Conservation (phyloP, 2,113 vertebrate species). For the Callipepla californica region DNA sequence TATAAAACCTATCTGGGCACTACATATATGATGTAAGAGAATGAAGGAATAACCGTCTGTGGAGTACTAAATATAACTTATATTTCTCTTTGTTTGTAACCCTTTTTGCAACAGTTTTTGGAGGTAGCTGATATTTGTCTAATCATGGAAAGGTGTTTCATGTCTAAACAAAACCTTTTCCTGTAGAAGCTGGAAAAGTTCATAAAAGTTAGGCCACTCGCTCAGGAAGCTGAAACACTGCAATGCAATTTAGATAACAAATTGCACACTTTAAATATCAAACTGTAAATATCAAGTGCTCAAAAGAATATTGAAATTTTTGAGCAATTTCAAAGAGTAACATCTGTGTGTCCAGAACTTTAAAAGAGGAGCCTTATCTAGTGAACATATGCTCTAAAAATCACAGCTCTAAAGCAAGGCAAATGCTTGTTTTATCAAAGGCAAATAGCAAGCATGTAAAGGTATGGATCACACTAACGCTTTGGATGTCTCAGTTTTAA, state of each 20-base stretch:
- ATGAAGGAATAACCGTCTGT: constrained; percentile 25
- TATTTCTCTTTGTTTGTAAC: constrained; percentile 61
- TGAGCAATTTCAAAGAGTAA: constrained; percentile 50
- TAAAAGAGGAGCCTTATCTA: background rate
- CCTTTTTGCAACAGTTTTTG: constrained; percentile 13
- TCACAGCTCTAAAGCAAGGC: constrained; percentile 14
- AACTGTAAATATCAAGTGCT: constrained; percentile 73
- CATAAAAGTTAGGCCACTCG: constrained; percentile 55
- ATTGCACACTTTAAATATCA: constrained; percentile 70
- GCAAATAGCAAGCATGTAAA: constrained; percentile 38
- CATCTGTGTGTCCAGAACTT: constrained; percentile 32
- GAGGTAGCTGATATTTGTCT: constrained; percentile 68
- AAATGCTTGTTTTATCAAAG: constrained; percentile 31
- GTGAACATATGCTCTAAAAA: constrained; percentile 16
- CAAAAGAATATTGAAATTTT: constrained; percentile 69
- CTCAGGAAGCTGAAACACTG: constrained; percentile 34
- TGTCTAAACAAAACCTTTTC: constrained; percentile 74
- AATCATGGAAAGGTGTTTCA: constrained; percentile 64
- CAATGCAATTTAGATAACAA: constrained; percentile 70
- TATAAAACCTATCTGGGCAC: constrained; percentile 45
- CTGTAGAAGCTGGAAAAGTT: constrained; percentile 64
- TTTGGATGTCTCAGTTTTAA: background rate
- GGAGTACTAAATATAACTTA: constrained; percentile 53
- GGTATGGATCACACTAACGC: background rate
- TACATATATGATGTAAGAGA: constrained; percentile 32